Base-by-base conservation (phyloP, 2,888 invertebrate genomes). In the Sialis fuliginosa region DNA sequence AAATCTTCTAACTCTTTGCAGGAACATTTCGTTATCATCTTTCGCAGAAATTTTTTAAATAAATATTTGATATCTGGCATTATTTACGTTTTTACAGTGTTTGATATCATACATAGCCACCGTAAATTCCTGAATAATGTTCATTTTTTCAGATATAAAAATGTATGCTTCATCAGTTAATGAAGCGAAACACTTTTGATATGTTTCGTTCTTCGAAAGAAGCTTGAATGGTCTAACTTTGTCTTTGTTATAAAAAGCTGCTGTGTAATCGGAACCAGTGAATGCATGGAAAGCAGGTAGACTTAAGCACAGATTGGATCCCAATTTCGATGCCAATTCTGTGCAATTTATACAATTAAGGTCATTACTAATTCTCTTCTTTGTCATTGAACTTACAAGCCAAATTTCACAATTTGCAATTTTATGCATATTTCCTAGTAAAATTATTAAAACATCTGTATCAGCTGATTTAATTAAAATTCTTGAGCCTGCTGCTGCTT, bases 231-330 rank as follows among this genome's bases (percentile, higher is more conserved):
- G 50, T 49, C 50, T 50, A 44, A 50, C 48, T 51, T 53, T 54
- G 52, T 53, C 52, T 51, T 49, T 51, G 31, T 52, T 46, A 43
- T 48, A 51, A 49, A 54, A 53, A 9, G 47, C 46, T 34, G 54
- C 48, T 31, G 49, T 54, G 37, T 48, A 54, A 46, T 53, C 54
- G 42, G 52, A 52, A 8, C 52, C 51, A 7, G 53, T 54, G 31
- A 49, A 51, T n/a, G 50, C 54, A 39, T 54, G 52, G 35, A 53
- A 51, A 35, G 48, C 52, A 10, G 52, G 50, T 13, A 54, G n/a
- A n/a, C n/a, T n/a, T n/a, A n/a, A n/a, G 33, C 37, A n/a, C n/a
- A n/a, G n/a, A n/a, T n/a, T 50, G 47, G 31, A 39, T 50, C 22
- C 9, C 32, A n/a, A n/a, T n/a, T n/a, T n/a, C n/a, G n/a, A n/a